Evolutionary conservation across 2,113 vertebrate species (phyloP), one percentile per base, ranked within the genome.

Genomic region (Lucifuga dentata): DNA sequence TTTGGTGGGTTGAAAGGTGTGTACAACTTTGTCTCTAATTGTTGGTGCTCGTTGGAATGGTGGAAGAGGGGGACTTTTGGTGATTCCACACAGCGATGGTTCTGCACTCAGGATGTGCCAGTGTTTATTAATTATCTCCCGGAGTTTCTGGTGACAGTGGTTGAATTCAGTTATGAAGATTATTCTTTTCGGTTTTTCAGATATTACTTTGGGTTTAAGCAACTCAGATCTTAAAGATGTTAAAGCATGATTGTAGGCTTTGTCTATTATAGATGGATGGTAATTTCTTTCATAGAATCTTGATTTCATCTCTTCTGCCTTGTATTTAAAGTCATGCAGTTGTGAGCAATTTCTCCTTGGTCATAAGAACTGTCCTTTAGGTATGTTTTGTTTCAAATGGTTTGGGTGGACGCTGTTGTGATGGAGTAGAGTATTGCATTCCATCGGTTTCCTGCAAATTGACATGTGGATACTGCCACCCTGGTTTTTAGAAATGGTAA

Each of bases 301-400:
- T n/a, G n/a, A n/a, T n/a, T n/a, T n/a, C n/a, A n/a, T n/a, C n/a
- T n/a, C n/a, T n/a, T n/a, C n/a, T n/a, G n/a, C n/a, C n/a, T 46
- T 46, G 44, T 10, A 20, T 46, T 46, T 46, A 5, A 46, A 46
- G 9, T 20, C 44, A 21, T 46, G 9, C 8, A 46, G 19, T 46
- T 46, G 5, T 21, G 44, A 46, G 20, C 44, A 20, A 46, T 46
- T 46, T 46, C 15, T 44, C 41, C 16, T 44, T 17, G 21, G 16
- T 46, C 44, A 3, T 46, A 46, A 21, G 19, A 46, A 46, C 19
- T 46, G 44, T 46, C 44, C 44, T 19, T 46, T 46, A 23, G 44
- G 44, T 46, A 23, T 46, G 19, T 46, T 46, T 46, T 46, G 17
- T 46, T 21, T 46, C 20, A 46, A 21, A 10, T 46, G 44, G 20